These are phyloP conservation scores for Apoda limacodes DNA, from an alignment of 2,888 invertebrate species.

Conservation along the genomic window DNA sequence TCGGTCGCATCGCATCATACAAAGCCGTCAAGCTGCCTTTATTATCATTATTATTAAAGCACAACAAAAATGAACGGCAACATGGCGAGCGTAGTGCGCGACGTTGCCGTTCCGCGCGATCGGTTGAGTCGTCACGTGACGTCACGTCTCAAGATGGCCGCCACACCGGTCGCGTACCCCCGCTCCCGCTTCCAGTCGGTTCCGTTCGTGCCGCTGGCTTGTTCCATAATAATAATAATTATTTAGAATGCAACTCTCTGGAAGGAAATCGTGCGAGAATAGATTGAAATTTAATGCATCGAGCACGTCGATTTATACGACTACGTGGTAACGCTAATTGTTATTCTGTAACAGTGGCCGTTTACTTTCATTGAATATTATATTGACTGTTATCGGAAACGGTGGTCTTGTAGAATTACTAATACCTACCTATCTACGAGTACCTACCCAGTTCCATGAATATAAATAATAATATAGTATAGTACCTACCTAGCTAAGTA, in stretches of 20 bases:
- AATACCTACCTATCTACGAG: too few species aligned
- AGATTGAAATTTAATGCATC: conserved; percentile 64
- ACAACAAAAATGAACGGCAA: conserved; percentile 53
- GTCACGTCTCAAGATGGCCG: conserved; percentile 71
- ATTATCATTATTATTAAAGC: conserved; percentile 57
- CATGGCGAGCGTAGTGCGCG: conserved; percentile 41
- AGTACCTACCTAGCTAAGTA: too few species aligned
- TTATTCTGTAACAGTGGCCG: conserved; percentile 59
- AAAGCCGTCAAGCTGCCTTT: conserved; percentile 49
- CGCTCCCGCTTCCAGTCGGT: conserved; percentile 55
- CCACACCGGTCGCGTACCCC: conserved; percentile 54
- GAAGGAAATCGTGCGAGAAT: conserved; percentile 63
- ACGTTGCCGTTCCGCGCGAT: conserved; percentile 58
- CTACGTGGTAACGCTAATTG: conserved; percentile 51
- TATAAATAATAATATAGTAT: too few species aligned
- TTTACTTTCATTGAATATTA: conserved; percentile 64
- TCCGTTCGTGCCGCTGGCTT: conserved; percentile 44
- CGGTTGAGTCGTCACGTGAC: conserved; percentile 68
- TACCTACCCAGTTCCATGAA: too few species aligned
- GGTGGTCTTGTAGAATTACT: conserved; percentile 33
- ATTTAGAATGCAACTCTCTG: conserved; percentile 50
- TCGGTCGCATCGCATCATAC: conserved; percentile 34
- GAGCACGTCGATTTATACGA: conserved; percentile 39
- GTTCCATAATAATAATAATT: conserved; percentile 57
- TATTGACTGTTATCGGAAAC: conserved; percentile 44